These are phyloP conservation scores for Lucilia cuprina DNA, from an alignment of 1,140 invertebrate species.

Conservation along the genomic window DNA sequence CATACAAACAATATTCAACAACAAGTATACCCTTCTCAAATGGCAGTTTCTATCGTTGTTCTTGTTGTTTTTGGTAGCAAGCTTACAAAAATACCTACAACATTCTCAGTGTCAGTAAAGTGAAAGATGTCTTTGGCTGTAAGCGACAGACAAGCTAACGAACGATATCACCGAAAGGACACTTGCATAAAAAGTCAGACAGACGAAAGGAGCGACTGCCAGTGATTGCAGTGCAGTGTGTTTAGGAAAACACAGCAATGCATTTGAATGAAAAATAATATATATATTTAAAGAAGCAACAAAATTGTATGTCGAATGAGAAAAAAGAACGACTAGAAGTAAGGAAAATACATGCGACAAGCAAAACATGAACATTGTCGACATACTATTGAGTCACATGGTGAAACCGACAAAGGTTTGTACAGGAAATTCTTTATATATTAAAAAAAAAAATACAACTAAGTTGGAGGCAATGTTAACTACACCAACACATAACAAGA, in stretches of 20 bases:
- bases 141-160: slow-evolving; percentile 11
- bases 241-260: neutral
- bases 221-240: neutral
- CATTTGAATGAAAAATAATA: neutral
- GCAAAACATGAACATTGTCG: slow-evolving; percentile 5
- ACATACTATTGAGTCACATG: slow-evolving; percentile 1
- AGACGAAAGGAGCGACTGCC: neutral
- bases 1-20: slow-evolving; percentile 8
- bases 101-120: slow-evolving; percentile 18
- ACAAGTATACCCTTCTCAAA: too few species aligned
- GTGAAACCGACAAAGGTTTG: slow-evolving; percentile 17
- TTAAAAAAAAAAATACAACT: neutral
- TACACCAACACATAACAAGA: neutral
- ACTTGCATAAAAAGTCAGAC: neutral
- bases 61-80: too few species aligned
- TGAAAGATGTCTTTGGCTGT: slow-evolving; percentile 27
- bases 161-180: neutral
- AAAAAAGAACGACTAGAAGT: too few species aligned
- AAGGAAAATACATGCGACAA: neutral
- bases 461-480: slow-evolving; percentile 9
- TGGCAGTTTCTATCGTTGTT: too few species aligned
- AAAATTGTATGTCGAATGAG: neutral
- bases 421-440: slow-evolving; percentile 21
- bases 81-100: neutral
- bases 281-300: neutral